These are phyloP conservation scores for Hyposoter didymator DNA, from an alignment of 2,888 invertebrate genomes.

Conservation along the genomic window DNA sequence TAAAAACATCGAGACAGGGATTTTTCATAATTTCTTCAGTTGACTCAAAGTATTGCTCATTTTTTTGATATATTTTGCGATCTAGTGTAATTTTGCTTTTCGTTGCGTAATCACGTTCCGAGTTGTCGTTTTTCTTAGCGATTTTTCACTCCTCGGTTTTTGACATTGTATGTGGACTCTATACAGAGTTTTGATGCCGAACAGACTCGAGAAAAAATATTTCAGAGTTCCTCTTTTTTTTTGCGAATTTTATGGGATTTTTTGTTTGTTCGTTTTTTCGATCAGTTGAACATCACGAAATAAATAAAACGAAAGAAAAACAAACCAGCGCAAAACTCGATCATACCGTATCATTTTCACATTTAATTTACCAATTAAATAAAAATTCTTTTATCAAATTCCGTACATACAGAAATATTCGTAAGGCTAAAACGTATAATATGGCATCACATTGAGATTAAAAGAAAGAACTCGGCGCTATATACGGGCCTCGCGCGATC, in stretches of 20 bases:
- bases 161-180: slow-evolving; percentile 20
- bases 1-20: slow-evolving; percentile 68
- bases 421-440: slow-evolving; percentile 73
- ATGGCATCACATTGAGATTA: slow-evolving; percentile 78
- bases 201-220: neutral
- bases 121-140: slow-evolving; percentile 73
- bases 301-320: slow-evolving; percentile 41
- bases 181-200: neutral
- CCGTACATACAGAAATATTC: slow-evolving; percentile 57
- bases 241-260: neutral
- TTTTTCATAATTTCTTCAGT: slow-evolving; percentile 67
- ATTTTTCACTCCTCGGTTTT: slow-evolving; percentile 49
- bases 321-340: slow-evolving; percentile 52
- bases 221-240: neutral
- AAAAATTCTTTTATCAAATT: slow-evolving; percentile 72
- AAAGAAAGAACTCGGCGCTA: slow-evolving; percentile 72
- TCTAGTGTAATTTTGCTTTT: slow-evolving; percentile 71
- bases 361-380: slow-evolving; percentile 75
- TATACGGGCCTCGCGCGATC: slow-evolving; percentile 68
- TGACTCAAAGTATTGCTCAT: slow-evolving; percentile 64
- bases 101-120: slow-evolving; percentile 81
- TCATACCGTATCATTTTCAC: slow-evolving; percentile 49
- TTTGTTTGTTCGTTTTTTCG: neutral
- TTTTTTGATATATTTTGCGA: slow-evolving; percentile 67
- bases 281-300: neutral